Base-by-base conservation (phyloP, 2,888 invertebrate genomes). In the Kryphioiulus occultus region DNA sequence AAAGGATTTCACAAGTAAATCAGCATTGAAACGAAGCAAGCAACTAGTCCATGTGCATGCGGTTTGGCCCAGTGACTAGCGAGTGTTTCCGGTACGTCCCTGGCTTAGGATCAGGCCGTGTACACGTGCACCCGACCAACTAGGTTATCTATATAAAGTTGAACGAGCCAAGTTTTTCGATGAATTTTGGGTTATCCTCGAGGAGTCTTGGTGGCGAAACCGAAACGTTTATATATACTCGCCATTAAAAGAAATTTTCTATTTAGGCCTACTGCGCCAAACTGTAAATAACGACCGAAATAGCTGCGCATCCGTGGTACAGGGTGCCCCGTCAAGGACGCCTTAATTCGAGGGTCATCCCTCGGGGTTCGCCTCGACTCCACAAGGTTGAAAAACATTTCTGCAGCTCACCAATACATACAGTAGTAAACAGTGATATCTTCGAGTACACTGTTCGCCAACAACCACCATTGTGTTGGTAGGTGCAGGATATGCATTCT, bases 121-220 rank as follows among this genome's bases (percentile, higher is more conserved):
- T 26, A 68, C 68, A 68, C 68, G 68, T 68, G 68, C 22, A 9
- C 10, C 7, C 26, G 26, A 68, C 68, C 68, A 68, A 68, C 68
- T 68, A 68, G 68, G 68, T 68, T 68, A 68, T 68, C 68, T 68
- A 68, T 68, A 68, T 68, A 68, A 68, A 68, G 68, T 68, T 68
- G 68, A 59, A 59, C 59, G 59, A n/a, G 59, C 59, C 59, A 59
- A 59, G 59, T 59, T 59, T 59, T 59, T 59, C 19, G n/a, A 59
- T 59, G 59, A n/a, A 68, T 68, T 68, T 68, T 26, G 26, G 68
- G 68, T 68, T 68, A 68, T 68, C 68, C 68, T 68, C 68, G 26
- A 68, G 68, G 68, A 68, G 68, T 26, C n/a, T 26, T 68, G 26
- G 26, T 68, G 68, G 26, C 68, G 68, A 68, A 68, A 68, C 68